Evolutionary conservation across 92 coral and sea anemone genomes (phyloP).

Genomic region (Siderastrea siderea): DNA sequence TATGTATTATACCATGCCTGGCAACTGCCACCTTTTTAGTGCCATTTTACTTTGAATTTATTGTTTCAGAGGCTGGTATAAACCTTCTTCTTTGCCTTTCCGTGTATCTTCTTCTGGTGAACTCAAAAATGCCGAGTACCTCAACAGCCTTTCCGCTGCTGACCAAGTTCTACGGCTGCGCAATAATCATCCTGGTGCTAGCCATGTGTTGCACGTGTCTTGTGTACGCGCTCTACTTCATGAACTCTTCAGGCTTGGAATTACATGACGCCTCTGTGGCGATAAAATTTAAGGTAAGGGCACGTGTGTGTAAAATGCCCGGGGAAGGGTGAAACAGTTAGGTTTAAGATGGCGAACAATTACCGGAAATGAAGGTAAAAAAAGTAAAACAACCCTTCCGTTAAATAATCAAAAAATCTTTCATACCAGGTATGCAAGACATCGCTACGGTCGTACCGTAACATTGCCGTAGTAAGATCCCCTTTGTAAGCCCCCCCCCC

Average conservation of each 20-base stretch:
- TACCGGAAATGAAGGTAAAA: no score
- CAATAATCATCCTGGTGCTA: conserved; percentile 86
- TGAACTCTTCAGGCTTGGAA: conserved; percentile 89
- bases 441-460: no score
- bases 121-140: conserved; percentile 91
- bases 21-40: not conserved
- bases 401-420: no score
- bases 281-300: conserved; percentile 69
- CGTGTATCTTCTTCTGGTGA: conserved; percentile 90
- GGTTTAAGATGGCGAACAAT: not conserved
- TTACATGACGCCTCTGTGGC: conserved; percentile 53
- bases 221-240: conserved; percentile 91
- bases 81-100: conserved; percentile 91
- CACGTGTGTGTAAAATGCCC: not conserved
- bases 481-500: no score
- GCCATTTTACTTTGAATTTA: not conserved
- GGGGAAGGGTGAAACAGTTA: no score
- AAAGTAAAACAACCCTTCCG: no score
- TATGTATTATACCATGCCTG: no score
- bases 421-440: no score
- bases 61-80: conserved; percentile 91
- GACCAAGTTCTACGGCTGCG: conserved; percentile 94
- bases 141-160: conserved; percentile 92
- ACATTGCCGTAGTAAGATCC: no score
- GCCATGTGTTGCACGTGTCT: conserved; percentile 90